Evolutionary conservation across 2,797 vertebrate genomes (phyloP).

Genomic region (Schizopygopsis malacanthus): DNA sequence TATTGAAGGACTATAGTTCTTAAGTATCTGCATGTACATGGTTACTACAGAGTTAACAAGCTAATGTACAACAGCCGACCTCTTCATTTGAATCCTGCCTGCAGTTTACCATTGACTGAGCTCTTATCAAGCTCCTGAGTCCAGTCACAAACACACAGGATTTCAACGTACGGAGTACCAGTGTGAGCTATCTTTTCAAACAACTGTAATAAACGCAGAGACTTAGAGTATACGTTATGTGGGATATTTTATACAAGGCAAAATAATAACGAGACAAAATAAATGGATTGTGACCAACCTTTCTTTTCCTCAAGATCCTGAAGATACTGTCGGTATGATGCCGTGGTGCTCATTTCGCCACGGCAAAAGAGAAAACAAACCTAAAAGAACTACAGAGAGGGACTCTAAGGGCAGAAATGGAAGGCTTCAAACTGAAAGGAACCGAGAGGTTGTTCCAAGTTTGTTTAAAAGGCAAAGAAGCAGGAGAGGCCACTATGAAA

Average conservation of each 20-base stretch:
- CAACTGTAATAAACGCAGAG: neutral
- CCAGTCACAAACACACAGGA: conserved; percentile 11
- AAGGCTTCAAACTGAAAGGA: conserved; percentile 10
- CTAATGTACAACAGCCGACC: conserved; percentile 43
- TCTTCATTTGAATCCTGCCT: conserved; percentile 43
- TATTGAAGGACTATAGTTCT: neutral
- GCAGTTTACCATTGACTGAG: conserved; percentile 32
- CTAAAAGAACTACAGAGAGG: conserved; percentile 1
- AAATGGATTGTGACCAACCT: conserved; percentile 72
- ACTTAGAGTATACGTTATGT: neutral
- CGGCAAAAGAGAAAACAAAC: conserved; percentile 29
- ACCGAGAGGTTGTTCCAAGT: conserved; percentile 18
- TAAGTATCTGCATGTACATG: neutral
- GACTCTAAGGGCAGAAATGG: conserved; percentile 16
- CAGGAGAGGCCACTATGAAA: conserved; percentile 50
- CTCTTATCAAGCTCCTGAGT: neutral
- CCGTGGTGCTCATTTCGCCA: conserved; percentile 74
- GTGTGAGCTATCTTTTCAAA: conserved; percentile 3
- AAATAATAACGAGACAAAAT: neutral
- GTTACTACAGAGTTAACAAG: conserved; percentile 20
- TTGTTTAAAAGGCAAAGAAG: conserved; percentile 34
- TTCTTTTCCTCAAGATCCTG: conserved; percentile 80
- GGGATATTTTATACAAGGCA: conserved; percentile 3
- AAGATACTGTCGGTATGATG: conserved; percentile 80
- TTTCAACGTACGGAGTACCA: neutral